Percentiles rank a stretch among this genome's conserved stretches.
phyloP scores from a whole-genome alignment of 2,888 invertebrate species.

The Cheilosia urbana region DNA sequence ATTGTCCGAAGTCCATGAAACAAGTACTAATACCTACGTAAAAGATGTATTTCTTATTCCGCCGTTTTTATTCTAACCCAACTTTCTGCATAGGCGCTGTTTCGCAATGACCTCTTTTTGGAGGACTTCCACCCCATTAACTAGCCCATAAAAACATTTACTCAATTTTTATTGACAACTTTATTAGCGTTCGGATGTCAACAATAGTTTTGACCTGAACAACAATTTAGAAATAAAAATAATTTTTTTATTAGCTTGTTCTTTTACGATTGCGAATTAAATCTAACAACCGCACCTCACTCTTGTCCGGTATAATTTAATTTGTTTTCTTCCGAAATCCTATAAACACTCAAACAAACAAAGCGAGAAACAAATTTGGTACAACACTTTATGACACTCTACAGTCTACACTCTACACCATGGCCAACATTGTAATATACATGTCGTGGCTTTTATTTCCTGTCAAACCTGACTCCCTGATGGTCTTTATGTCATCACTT shows the following conservation, averaged over 20 bases:
- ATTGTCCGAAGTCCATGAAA: no score
- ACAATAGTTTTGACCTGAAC: conserved; percentile 6
- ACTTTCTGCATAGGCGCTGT: no score
- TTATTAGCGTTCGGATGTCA: background rate
- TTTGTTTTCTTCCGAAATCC: background rate
- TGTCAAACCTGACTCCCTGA: conserved; percentile 5
- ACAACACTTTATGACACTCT: conserved; percentile 5
- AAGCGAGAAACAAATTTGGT: background rate
- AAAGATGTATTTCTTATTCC: no score
- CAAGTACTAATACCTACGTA: no score
- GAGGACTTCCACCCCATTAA: no score
- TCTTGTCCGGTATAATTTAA: background rate
- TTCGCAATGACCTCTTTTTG: no score
- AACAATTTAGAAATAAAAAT: background rate
- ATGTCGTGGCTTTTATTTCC: background rate
- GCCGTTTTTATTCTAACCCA: no score
- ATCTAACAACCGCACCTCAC: background rate
- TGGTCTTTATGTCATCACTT: background rate
- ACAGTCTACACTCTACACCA: background rate
- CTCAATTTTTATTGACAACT: no score
- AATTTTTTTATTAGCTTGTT: background rate
- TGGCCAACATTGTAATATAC: background rate
- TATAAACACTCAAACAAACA: conserved; percentile 2
- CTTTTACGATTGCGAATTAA: conserved; percentile 24
- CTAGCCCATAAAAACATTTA: no score